Evolutionary conservation across 1,140 invertebrate genomes (phyloP).

Genomic region (Hycleus cichorii): DNA sequence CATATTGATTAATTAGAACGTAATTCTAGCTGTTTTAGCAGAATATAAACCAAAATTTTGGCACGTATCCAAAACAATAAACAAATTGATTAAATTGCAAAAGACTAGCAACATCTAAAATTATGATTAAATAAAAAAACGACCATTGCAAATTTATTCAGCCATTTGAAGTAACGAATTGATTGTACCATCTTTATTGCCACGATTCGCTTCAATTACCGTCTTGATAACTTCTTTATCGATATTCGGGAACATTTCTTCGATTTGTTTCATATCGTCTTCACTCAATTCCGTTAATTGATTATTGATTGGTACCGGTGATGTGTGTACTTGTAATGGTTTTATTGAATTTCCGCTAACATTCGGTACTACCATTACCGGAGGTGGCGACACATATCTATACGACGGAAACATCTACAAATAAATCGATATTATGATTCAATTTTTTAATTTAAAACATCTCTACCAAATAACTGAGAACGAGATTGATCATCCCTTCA

Average conservation of each 20-base stretch:
- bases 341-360: constrained; percentile 39
- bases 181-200: constrained; percentile 85
- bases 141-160: constrained; percentile 44
- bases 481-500: constrained; percentile 79
- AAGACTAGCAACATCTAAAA: no score
- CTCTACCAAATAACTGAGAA: constrained; percentile 69
- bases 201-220: constrained; percentile 80
- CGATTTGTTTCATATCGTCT: constrained; percentile 75
- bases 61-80: no score
- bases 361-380: constrained; percentile 31
- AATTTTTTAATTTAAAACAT: constrained; percentile 19
- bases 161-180: constrained; percentile 86
- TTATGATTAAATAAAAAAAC: neutral
- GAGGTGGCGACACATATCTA: constrained; percentile 22
- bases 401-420: constrained; percentile 20
- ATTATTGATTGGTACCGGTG: constrained; percentile 30
- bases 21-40: no score
- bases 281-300: constrained; percentile 49
- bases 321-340: constrained; percentile 47
- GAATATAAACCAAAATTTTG: no score
- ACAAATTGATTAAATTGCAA: no score
- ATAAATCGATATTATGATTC: neutral
- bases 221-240: constrained; percentile 88
- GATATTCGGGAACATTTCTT: constrained; percentile 94
- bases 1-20: no score